These are phyloP conservation scores for Mesochorus sp. DNA, from an alignment of 2,888 invertebrate species.

Conservation along the genomic window DNA sequence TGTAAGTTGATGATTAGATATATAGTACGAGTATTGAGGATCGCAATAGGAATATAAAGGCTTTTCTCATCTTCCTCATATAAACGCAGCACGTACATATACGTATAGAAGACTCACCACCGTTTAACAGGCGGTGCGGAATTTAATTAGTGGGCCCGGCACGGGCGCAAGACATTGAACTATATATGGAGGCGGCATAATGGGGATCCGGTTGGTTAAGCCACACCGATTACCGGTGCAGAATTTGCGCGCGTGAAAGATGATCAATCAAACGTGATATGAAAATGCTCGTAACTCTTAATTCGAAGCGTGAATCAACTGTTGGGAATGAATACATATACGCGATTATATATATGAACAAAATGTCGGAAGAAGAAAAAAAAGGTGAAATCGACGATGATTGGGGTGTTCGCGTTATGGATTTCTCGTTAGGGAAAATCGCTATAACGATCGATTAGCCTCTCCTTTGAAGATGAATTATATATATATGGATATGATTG, in stretches of 20 bases:
- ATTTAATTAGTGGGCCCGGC: conserved; percentile 57
- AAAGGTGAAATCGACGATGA: no score
- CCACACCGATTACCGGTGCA: neutral
- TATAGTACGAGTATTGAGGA: neutral
- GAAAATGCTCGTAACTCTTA: neutral
- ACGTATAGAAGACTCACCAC: neutral
- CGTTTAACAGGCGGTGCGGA: conserved; percentile 38
- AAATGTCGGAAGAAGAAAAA: neutral
- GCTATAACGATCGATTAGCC: no score
- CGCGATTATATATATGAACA: no score
- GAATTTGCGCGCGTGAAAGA: conserved; percentile 22
- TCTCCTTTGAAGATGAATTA: no score
- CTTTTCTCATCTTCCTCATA: conserved; percentile 7
- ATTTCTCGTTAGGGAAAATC: no score
- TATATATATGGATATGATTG: no score
- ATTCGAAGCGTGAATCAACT: conserved; percentile 1
- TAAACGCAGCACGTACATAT: no score
- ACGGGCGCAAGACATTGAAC: conserved; percentile 25
- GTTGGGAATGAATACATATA: no score
- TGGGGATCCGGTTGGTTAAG: conserved; percentile 11
- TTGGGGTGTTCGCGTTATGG: no score
- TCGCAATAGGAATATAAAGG: conserved; percentile 41
- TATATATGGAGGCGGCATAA: neutral
- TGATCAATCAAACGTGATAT: conserved; percentile 26
- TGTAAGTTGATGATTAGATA: no score